A percentile compares a stretch with the other conserved stretches of the same genome.
Evolutionary conservation across 30 jellyfish, hydroid and myxozoan species (phyloP).

Genomic region (Hydractinia symbiolongicarpus): DNA sequence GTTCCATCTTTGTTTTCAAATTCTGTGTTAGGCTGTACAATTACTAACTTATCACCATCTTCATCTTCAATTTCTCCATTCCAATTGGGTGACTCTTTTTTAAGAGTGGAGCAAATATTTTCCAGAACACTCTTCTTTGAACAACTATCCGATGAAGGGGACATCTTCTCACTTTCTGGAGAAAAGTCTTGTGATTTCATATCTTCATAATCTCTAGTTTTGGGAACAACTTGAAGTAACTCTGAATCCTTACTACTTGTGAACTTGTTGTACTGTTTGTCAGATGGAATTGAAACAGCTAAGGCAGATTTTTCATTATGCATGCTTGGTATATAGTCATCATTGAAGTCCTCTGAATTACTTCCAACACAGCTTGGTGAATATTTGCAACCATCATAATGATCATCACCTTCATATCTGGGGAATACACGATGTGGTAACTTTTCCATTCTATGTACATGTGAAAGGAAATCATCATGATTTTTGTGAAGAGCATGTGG

Average conservation of each 20-base stretch:
- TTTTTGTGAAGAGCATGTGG: neutral
- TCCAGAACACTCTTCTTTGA: conserved; percentile 27
- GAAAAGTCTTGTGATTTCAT: neutral
- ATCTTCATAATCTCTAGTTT: conserved; percentile 27
- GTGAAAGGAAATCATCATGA: neutral
- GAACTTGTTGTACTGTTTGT: neutral
- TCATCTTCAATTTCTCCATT: conserved; percentile 23
- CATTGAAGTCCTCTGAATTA: neutral
- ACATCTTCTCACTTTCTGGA: neutral
- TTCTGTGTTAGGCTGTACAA: conserved; percentile 30
- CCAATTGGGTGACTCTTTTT: conserved; percentile 22
- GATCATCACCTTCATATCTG: neutral
- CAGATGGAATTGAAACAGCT: neutral
- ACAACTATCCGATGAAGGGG: neutral
- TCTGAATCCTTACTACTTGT: conserved; percentile 5
- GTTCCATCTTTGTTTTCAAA: neutral
- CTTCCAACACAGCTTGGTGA: neutral
- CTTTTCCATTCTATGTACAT: neutral
- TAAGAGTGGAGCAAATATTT: conserved; percentile 30
- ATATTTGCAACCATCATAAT: neutral
- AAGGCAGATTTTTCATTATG: neutral
- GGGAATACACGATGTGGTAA: neutral
- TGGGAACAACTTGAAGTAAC: conserved; percentile 35
- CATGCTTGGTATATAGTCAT: neutral
- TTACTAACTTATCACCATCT: neutral